Conservation (phyloP, 1,140 invertebrate genomes). For the Ectropis grisescens region DNA sequence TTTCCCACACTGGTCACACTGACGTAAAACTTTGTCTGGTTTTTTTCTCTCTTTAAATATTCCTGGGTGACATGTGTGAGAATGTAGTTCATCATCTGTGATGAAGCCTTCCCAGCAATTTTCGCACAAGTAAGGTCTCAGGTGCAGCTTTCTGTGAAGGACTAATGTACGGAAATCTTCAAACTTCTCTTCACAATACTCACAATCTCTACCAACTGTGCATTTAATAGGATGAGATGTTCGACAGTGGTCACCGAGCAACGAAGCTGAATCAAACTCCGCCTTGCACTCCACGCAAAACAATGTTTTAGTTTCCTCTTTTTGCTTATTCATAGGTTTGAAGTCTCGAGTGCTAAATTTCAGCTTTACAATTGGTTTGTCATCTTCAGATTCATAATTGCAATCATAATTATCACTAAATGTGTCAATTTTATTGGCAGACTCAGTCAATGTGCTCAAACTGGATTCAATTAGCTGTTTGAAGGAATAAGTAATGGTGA, state of each 20-base stretch:
- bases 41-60: conserved; percentile 31
- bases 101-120: conserved; percentile 62
- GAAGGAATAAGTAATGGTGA: conserved; percentile 58
- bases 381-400: conserved; percentile 35
- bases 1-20: conserved; percentile 65
- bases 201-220: conserved; percentile 45
- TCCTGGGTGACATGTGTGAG: conserved; percentile 45
- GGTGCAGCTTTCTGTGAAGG: conserved; percentile 52
- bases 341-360: conserved; percentile 13
- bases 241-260: conserved; percentile 42
- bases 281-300: conserved; percentile 56
- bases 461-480: conserved; percentile 52
- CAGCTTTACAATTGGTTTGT: conserved; percentile 16
- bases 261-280: conserved; percentile 34
- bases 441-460: conserved; percentile 34
- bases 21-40: conserved; percentile 34
- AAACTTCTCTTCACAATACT: conserved; percentile 63
- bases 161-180: conserved; percentile 56
- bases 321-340: conserved; percentile 9
- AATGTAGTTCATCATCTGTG: conserved; percentile 26
- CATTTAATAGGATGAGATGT: conserved; percentile 40
- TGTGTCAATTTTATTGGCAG: conserved; percentile 12
- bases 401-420: conserved; percentile 31
- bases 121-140: conserved; percentile 56
- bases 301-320: conserved; percentile 22